phyloP scores from a whole-genome alignment of 1,140 invertebrate genomes.

The Goniozus legneri region DNA sequence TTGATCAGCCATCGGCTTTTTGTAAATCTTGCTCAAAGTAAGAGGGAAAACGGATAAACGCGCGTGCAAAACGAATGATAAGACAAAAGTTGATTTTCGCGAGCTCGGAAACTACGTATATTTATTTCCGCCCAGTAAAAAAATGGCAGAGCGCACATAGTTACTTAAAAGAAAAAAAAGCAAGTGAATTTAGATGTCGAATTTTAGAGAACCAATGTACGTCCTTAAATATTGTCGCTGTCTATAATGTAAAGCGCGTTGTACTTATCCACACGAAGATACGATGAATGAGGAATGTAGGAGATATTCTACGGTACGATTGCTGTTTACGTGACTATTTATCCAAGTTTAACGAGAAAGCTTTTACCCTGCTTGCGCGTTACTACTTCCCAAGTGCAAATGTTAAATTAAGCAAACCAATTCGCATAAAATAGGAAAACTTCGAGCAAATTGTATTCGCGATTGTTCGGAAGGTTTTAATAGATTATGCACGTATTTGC shows the following conservation, averaged over 20 bases:
- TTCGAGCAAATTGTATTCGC: slow-evolving; percentile 2
- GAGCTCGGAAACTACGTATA: slow-evolving; percentile 3
- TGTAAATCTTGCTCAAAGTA: slow-evolving; percentile 12
- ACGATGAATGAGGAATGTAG: neutral
- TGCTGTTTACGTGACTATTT: neutral
- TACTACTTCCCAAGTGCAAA: neutral
- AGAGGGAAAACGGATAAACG: neutral
- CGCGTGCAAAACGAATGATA: slow-evolving; percentile 14
- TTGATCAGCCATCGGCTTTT: slow-evolving; percentile 4
- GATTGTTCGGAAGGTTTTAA: slow-evolving; percentile 4
- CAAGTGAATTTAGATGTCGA: slow-evolving; percentile 32
- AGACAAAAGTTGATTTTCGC: slow-evolving; percentile 10
- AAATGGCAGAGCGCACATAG: slow-evolving; percentile 23
- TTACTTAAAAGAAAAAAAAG: too few relatives aligned
- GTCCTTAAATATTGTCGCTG: slow-evolving; percentile 33
- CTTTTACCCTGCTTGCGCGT: neutral
- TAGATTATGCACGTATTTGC: too few relatives aligned
- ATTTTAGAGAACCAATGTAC: slow-evolving; percentile 22
- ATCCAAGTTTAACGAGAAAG: neutral
- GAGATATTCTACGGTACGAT: neutral
- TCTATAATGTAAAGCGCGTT: slow-evolving; percentile 29
- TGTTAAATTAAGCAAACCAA: neutral
- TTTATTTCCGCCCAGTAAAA: slow-evolving; percentile 18
- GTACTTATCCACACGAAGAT: slow-evolving; percentile 16
- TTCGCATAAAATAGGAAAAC: slow-evolving; percentile 1